These are phyloP conservation scores for Mimachlamys varia DNA, from an alignment of 2,888 invertebrate genomes.

Conservation along the genomic window DNA sequence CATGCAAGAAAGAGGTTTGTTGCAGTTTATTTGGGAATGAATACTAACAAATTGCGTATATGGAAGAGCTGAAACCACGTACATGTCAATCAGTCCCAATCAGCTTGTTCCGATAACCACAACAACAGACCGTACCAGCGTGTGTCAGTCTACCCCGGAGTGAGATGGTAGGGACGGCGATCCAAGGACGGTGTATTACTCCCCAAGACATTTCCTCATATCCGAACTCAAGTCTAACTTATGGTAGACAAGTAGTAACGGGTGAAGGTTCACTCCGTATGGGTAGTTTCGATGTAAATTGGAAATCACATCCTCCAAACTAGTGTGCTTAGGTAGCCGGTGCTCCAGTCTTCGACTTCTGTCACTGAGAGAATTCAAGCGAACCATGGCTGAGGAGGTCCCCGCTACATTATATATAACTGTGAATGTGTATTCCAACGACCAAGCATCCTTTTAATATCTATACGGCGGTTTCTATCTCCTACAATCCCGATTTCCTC, in stretches of 20 bases:
- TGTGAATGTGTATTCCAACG: slow-evolving; percentile 4
- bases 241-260: background rate
- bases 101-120: background rate
- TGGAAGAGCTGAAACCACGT: background rate
- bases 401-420: background rate
- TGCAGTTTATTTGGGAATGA: slow-evolving; percentile 34
- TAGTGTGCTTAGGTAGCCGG: slow-evolving; percentile 5
- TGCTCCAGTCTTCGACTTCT: background rate
- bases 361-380: background rate
- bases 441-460: slow-evolving; percentile 21
- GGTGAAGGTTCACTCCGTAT: background rate
- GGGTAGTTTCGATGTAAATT: background rate
- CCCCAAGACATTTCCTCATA: background rate
- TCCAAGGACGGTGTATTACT: background rate
- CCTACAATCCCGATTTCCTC: slow-evolving; percentile 32
- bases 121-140: background rate
- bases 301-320: background rate
- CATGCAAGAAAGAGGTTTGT: slow-evolving; percentile 26
- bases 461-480: background rate
- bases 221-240: background rate
- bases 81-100: slow-evolving; percentile 23
- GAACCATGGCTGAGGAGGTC: slow-evolving; percentile 15
- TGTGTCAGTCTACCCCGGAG: background rate
- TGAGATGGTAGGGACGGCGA: background rate
- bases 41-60: slow-evolving; percentile 33